These are phyloP conservation scores for Tympanuchus pallidicinctus DNA, from an alignment of 2,113 vertebrate species.

Conservation along the genomic window DNA sequence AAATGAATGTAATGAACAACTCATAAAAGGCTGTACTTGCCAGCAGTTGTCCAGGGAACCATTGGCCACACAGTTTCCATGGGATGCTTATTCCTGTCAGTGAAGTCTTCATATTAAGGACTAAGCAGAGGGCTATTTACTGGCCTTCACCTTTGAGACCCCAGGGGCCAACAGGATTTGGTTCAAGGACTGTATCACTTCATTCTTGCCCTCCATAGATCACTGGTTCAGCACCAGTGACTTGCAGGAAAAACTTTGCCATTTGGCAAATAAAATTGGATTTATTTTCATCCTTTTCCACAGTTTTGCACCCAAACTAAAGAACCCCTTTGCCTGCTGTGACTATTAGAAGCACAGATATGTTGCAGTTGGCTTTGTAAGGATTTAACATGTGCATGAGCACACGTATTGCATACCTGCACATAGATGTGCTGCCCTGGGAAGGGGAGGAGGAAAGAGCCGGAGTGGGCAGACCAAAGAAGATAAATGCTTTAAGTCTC, in stretches of 20 bases:
- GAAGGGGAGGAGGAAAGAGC: neutral
- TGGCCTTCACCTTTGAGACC: neutral
- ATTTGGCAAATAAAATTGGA: slow-evolving; percentile 28
- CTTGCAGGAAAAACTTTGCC: slow-evolving; percentile 35
- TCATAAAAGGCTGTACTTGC: neutral
- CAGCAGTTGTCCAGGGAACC: neutral
- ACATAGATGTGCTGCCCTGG: neutral
- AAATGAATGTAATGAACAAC: neutral
- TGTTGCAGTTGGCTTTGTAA: neutral
- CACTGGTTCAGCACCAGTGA: slow-evolving; percentile 23
- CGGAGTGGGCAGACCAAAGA: neutral
- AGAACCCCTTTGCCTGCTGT: neutral
- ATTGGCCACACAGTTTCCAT: neutral
- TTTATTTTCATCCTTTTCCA: slow-evolving; percentile 47
- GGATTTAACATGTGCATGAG: neutral
- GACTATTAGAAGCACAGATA: neutral
- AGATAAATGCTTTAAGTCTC: neutral
- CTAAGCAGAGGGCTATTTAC: neutral
- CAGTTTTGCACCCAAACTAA: neutral
- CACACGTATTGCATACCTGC: neutral
- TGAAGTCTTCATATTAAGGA: neutral
- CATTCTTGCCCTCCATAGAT: neutral
- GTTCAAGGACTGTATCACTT: slow-evolving; percentile 14
- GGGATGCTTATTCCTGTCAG: neutral
- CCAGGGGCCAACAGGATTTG: neutral